phyloP scores from a whole-genome alignment of 2,888 invertebrate species.

The Xiphydria camelus region DNA sequence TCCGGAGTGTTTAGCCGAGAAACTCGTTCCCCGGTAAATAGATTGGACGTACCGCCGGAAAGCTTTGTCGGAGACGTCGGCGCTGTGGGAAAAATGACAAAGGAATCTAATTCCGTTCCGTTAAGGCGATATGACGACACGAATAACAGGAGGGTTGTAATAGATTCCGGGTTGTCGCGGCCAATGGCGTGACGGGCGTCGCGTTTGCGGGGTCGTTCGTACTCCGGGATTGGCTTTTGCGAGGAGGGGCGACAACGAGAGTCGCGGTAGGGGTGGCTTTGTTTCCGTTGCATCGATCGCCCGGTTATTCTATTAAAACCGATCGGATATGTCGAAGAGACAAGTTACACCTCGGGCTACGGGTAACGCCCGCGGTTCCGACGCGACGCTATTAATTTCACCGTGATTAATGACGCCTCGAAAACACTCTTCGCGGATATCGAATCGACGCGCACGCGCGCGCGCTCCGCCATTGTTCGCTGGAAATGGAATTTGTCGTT shows the following conservation, averaged over 20 bases:
- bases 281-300: background rate
- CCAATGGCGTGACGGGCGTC: conserved; percentile 21
- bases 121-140: background rate
- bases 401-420: background rate
- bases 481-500: conserved; percentile 1
- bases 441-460: background rate
- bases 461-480: no score
- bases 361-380: no score
- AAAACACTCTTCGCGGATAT: no score
- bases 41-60: no score
- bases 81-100: no score
- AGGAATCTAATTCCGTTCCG: background rate
- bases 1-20: no score
- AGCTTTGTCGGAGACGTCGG: no score
- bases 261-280: background rate
- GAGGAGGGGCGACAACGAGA: background rate
- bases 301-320: background rate
- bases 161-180: conserved; percentile 19
- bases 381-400: conserved; percentile 1
- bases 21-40: no score
- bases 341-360: no score
- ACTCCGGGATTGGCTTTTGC: conserved; percentile 1
- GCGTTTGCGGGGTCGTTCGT: conserved; percentile 15
- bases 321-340: background rate
- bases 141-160: conserved; percentile 15